These are phyloP conservation scores for Columbina picui DNA, from an alignment of 2,113 vertebrate genomes.

Conservation along the genomic window DNA sequence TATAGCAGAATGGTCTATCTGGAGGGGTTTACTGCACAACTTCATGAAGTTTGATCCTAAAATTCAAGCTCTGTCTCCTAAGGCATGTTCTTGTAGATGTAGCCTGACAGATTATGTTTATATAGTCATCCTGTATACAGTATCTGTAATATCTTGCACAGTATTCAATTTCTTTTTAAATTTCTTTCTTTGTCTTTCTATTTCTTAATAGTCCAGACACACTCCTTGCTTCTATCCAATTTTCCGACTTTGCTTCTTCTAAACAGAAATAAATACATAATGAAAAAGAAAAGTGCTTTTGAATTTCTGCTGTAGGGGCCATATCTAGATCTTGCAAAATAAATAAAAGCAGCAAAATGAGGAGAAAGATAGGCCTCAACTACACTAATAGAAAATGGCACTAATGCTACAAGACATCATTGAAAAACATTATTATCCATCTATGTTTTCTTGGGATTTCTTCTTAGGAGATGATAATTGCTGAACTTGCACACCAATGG, in stretches of 20 bases:
- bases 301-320: background rate
- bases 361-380: background rate
- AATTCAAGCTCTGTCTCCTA: background rate
- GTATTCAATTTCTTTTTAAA: background rate
- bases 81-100: background rate
- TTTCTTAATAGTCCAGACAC: background rate
- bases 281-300: background rate
- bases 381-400: conserved; percentile 10
- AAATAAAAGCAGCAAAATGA: background rate
- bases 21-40: background rate
- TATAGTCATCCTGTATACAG: background rate
- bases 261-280: background rate
- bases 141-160: background rate
- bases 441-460: background rate
- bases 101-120: background rate
- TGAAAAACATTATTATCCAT: conserved; percentile 32
- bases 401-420: background rate
- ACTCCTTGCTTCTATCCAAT: background rate
- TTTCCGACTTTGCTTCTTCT: background rate
- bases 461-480: conserved; percentile 3
- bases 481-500: background rate
- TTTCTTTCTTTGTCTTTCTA: background rate
- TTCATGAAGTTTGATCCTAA: background rate
- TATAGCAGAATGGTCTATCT: background rate
- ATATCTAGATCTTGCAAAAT: background rate